Evolutionary conservation across 1,140 invertebrate species (phyloP).

Genomic region (Platyura marginata): DNA sequence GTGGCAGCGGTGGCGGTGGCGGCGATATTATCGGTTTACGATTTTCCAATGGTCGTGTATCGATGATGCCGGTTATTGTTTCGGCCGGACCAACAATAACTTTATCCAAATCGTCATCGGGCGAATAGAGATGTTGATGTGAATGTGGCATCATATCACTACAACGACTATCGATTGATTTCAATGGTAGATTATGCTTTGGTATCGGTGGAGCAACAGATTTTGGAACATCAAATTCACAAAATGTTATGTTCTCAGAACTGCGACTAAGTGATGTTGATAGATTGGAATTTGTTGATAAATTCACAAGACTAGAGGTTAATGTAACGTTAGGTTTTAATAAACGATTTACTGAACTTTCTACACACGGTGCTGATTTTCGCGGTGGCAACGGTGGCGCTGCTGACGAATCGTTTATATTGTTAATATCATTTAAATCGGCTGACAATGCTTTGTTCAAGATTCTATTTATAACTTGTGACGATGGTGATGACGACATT

Average conservation of each 20-base stretch:
- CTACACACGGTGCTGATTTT: constrained; percentile 35
- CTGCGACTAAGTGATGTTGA: constrained; percentile 2
- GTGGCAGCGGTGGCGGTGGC: background rate
- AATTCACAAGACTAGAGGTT: constrained; percentile 8
- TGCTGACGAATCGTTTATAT: background rate
- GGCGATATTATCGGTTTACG: constrained; percentile 6
- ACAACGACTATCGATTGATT: constrained; percentile 12
- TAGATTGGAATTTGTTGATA: background rate
- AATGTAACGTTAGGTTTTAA: constrained; percentile 11
- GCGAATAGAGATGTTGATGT: constrained; percentile 3
- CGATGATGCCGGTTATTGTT: constrained; percentile 43
- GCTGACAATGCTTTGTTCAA: background rate
- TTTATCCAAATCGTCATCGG: constrained; percentile 13
- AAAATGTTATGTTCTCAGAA: constrained; percentile 15
- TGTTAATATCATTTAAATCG: constrained; percentile 5
- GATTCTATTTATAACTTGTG: constrained; percentile 8
- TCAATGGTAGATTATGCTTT: constrained; percentile 13
- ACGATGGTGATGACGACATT: constrained; percentile 10
- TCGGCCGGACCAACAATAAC: constrained; percentile 39
- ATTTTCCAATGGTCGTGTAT: constrained; percentile 29
- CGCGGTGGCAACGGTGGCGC: constrained; percentile 35
- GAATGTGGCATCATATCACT: constrained; percentile 9
- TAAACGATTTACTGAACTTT: constrained; percentile 14
- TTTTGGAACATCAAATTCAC: constrained; percentile 10
- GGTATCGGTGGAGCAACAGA: constrained; percentile 23